Conservation (phyloP, 2,113 vertebrate species). For the Upupa epops region DNA sequence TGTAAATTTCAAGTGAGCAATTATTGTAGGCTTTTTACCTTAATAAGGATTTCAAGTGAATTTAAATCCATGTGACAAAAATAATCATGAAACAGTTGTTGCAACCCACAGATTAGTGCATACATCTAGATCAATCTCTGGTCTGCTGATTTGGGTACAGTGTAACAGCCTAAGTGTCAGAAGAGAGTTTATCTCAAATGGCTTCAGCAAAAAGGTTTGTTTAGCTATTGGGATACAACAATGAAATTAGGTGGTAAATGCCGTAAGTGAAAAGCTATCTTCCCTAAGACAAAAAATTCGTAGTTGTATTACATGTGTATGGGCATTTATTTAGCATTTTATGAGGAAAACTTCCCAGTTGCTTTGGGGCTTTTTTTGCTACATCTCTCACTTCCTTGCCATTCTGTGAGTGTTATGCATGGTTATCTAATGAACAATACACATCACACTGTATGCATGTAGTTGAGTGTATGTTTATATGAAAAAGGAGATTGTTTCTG, state of each 20-base stretch:
- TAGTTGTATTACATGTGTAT: not conserved
- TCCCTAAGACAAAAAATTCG: not conserved
- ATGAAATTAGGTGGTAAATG: not conserved
- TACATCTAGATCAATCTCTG: not conserved
- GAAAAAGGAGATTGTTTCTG: constrained; percentile 57
- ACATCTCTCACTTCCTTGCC: not conserved
- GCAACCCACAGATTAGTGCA: not conserved
- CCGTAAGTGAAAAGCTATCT: not conserved
- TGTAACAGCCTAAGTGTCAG: not conserved
- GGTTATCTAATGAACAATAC: constrained; percentile 21
- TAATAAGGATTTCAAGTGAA: not conserved
- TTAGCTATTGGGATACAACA: not conserved
- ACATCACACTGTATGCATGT: not conserved
- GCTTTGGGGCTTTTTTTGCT: not conserved
- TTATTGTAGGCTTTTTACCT: not conserved
- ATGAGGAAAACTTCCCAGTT: not conserved
- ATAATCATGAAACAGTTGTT: not conserved
- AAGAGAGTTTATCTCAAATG: not conserved
- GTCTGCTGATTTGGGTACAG: not conserved
- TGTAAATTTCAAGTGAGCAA: not conserved
- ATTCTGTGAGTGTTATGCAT: not conserved
- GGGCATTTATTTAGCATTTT: not conserved
- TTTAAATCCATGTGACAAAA: not conserved
- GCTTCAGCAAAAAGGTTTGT: not conserved
- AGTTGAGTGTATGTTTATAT: constrained; percentile 37